A percentile compares a stretch with the other conserved stretches of the same genome.
Conservation (phyloP, 1,140 invertebrate genomes). For the Macrobrachium nipponense region DNA sequence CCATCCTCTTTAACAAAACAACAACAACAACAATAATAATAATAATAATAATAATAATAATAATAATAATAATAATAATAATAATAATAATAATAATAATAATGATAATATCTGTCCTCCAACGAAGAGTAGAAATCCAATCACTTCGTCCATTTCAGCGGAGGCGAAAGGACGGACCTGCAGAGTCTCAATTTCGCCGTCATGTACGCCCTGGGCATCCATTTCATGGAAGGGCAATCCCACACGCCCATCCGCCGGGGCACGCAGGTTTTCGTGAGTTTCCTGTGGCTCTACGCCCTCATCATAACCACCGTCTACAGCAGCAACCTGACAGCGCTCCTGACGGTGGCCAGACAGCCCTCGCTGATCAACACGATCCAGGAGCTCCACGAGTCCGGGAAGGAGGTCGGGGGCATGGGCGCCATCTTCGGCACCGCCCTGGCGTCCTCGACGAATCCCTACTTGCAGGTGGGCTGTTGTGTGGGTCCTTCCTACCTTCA, state of each 20-base stretch:
- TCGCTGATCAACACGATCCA: neutral
- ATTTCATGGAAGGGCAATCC: neutral
- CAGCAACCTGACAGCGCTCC: neutral
- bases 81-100: neutral
- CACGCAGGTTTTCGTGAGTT: constrained; percentile 7
- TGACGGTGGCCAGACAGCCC: neutral
- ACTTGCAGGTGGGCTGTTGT: neutral
- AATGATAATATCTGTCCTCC: neutral
- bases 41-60: neutral
- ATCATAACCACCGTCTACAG: neutral
- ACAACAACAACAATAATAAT: too few relatives aligned
- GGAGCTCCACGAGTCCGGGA: neutral
- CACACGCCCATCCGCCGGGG: neutral
- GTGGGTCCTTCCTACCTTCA: too few relatives aligned
- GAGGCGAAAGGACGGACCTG: neutral
- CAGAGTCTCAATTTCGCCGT: neutral
- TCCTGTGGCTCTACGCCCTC: constrained; percentile 1
- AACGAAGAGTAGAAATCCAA: neutral
- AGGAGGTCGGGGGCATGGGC: neutral
- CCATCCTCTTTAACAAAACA: too few relatives aligned
- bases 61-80: neutral
- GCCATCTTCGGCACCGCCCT: neutral
- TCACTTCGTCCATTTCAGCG: neutral
- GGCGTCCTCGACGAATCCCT: neutral
- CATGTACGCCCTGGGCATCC: constrained; percentile 5